Conservation (phyloP, 2,888 invertebrate genomes). For the Orthosia incerta region DNA sequence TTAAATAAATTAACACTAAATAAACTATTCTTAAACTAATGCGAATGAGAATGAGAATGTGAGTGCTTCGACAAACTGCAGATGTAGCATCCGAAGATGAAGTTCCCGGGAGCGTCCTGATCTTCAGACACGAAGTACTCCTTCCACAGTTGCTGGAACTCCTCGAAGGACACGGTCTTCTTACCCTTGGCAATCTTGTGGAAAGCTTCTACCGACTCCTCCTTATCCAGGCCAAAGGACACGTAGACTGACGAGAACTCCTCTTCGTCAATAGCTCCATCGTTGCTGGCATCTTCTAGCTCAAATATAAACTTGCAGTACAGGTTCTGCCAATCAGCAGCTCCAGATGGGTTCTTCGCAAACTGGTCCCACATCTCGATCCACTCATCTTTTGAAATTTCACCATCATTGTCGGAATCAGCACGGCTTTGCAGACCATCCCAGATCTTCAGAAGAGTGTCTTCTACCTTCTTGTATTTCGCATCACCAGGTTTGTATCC, state of each 20-base stretch:
- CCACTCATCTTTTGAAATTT: conserved; percentile 97
- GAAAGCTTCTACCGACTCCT: conserved; percentile 95
- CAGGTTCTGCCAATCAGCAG: conserved; percentile 95
- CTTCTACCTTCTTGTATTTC: conserved; percentile 94
- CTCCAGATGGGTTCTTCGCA: conserved; percentile 93
- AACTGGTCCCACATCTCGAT: conserved; percentile 96
- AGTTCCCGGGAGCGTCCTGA: conserved; percentile 95
- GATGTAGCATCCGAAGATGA: conserved; percentile 91
- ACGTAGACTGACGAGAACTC: conserved; percentile 96
- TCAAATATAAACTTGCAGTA: conserved; percentile 97
- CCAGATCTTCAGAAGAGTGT: conserved; percentile 95
- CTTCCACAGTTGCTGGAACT: conserved; percentile 95
- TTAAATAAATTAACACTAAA: conserved; percentile 6
- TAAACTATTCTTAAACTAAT: conserved; percentile 29
- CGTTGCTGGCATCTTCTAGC: conserved; percentile 96
- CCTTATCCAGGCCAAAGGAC: conserved; percentile 94
- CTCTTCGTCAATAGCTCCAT: conserved; percentile 94
- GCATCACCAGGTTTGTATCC: conserved; percentile 94
- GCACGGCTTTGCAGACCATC: conserved; percentile 95
- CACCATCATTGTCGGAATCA: conserved; percentile 96
- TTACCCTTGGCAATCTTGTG: conserved; percentile 95
- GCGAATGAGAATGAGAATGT: conserved; percentile 65
- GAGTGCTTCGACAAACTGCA: conserved; percentile 70
- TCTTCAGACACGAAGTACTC: conserved; percentile 96
- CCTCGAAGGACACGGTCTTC: conserved; percentile 93